A percentile compares a stretch with the other conserved stretches of the same genome.
These are phyloP conservation scores for Apistogramma diplotaenia DNA, from an alignment of 2,113 vertebrate species.

Conservation along the genomic window DNA sequence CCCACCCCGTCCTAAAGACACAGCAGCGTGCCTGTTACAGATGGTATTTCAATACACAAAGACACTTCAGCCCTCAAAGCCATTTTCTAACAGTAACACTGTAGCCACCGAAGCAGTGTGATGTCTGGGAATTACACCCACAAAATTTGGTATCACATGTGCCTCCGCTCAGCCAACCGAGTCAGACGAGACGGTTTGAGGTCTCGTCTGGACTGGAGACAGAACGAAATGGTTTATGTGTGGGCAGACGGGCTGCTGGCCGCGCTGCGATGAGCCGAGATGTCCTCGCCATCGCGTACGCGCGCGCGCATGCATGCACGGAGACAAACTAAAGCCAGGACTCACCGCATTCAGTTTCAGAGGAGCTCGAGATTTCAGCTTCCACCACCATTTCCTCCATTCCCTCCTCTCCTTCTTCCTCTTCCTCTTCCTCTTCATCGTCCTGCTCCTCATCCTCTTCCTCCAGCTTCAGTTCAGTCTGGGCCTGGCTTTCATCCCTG, in stretches of 20 bases:
- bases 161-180: not conserved
- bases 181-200: conserved; percentile 13
- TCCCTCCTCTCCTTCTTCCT: conserved; percentile 27
- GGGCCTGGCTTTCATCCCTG: conserved; percentile 32
- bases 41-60: conserved; percentile 1
- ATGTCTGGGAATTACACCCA: conserved; percentile 27
- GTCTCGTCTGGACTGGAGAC: conserved; percentile 32
- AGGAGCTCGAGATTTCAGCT: conserved; percentile 70
- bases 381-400: conserved; percentile 64
- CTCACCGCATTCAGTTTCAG: conserved; percentile 76
- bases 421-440: conserved; percentile 39
- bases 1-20: not conserved
- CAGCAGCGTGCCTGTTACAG: not conserved
- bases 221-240: conserved; percentile 15
- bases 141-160: conserved; percentile 12
- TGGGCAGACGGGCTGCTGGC: conserved; percentile 22
- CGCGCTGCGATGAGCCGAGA: not conserved
- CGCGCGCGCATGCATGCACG: not conserved
- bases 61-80: conserved; percentile 17
- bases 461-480: conserved; percentile 32
- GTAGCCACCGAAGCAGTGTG: not conserved
- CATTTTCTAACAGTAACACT: conserved; percentile 7
- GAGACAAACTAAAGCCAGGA: not conserved
- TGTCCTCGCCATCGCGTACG: not conserved
- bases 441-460: conserved; percentile 39